Conservation (phyloP, 2,888 invertebrate species). For the Clivina fossor region DNA sequence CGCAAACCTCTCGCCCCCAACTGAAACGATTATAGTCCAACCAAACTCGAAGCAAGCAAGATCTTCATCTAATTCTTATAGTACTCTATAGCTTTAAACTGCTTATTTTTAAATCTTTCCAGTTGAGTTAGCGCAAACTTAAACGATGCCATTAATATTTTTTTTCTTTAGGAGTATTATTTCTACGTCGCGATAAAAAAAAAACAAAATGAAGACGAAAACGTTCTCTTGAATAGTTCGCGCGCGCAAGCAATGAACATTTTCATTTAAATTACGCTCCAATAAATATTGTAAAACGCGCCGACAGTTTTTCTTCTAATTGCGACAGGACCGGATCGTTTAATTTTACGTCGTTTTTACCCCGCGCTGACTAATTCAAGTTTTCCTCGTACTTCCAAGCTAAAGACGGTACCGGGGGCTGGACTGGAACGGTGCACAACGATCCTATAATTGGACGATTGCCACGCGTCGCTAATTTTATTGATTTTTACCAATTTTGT, state of each 20-base stretch:
- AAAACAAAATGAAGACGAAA: no score
- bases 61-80: no score
- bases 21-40: no score
- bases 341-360: slow-evolving; percentile 33
- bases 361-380: no score
- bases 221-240: slow-evolving; percentile 32
- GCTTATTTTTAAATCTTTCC: slow-evolving; percentile 32
- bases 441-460: no score
- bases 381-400: no score
- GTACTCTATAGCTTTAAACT: not conserved
- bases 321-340: slow-evolving; percentile 34
- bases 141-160: slow-evolving; percentile 31
- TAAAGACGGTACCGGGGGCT: no score
- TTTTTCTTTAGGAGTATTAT: slow-evolving; percentile 25
- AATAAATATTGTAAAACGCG: slow-evolving; percentile 33
- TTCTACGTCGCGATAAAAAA: slow-evolving; percentile 33
- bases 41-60: no score
- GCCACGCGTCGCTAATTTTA: no score
- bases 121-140: slow-evolving; percentile 24
- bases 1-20: no score
- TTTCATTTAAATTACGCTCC: slow-evolving; percentile 35
- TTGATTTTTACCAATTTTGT: no score
- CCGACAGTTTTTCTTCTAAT: slow-evolving; percentile 34
- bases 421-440: no score
- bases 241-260: slow-evolving; percentile 34